Evolutionary conservation across 2,113 vertebrate species (phyloP), one percentile per base, ranked within the genome.

Genomic region (Chlamydotis undulata): DNA sequence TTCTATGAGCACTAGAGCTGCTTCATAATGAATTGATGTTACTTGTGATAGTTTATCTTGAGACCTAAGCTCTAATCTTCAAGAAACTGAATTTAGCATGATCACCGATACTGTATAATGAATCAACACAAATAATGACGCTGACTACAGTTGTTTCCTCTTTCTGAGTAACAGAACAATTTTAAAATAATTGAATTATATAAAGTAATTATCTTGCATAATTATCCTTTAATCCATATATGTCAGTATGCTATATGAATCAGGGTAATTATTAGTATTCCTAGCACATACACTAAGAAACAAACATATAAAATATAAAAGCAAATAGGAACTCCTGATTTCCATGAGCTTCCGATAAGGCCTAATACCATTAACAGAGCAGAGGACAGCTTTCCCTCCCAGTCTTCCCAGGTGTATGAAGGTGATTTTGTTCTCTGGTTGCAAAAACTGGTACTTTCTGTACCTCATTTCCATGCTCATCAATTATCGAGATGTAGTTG

Each of bases 401-500:
- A 59, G 39, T 19, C 14, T 83, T 80, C 43, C 31, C 50, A 50
- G 9, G 28, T 60, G 13, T 55, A 41, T 18, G 16, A 94, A 73
- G 16, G 19, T 41, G 25, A 81, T 74, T 82, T 79, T 80, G 23
- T 75, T 75, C 28, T 13, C 49, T 65, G 8, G 10, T 35, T 87
- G 49, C 24, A 89, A 87, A 85, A 89, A 17, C 2, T 21, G 21
- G 1, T 65, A 14, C 28, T 25, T 83, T 83, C 61, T 83, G 93
- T 98, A 99, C 99, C 99, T 99, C 98, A 47, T 93, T 97, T 90
- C 98, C 98, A n/a, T 89, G 86, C 35, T 97, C 96, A 97, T 99
- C 98, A 52, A 98, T 96, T 87, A 99, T 90, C 31, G 99, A 98
- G 96, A 99, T 98, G 96, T 99, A 99, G 96, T 99, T 99, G 12